Conservation (phyloP, 2,113 vertebrate genomes). For the Scatophagus argus region DNA sequence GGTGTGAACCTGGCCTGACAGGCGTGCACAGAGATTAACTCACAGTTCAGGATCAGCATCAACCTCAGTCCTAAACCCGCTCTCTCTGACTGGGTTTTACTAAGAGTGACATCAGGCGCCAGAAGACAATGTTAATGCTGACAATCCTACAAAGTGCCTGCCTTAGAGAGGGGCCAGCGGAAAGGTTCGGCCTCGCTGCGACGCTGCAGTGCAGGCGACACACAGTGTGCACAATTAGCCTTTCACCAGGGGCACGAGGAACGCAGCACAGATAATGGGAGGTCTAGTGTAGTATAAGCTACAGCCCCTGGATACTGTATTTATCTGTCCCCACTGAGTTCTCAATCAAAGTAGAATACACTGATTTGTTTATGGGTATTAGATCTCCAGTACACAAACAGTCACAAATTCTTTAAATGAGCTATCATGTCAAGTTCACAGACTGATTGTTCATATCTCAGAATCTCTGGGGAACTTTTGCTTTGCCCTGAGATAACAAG, state of each 20-base stretch:
- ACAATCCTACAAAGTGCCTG: slow-evolving; percentile 64
- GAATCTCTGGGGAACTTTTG: too few species aligned
- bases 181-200: slow-evolving; percentile 54
- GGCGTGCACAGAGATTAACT: slow-evolving; percentile 31
- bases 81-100: slow-evolving; percentile 66
- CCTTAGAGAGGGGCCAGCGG: slow-evolving; percentile 72
- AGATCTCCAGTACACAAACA: background rate
- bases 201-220: slow-evolving; percentile 9
- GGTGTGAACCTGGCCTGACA: slow-evolving; percentile 17
- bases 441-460: background rate
- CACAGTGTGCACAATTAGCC: slow-evolving; percentile 55
- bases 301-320: slow-evolving; percentile 26
- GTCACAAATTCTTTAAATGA: background rate
- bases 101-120: slow-evolving; percentile 73
- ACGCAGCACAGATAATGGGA: slow-evolving; percentile 46
- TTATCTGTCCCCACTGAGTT: background rate
- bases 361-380: background rate
- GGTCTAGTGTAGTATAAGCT: slow-evolving; percentile 19
- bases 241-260: slow-evolving; percentile 52
- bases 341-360: background rate
- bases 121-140: slow-evolving; percentile 85
- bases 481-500: background rate
- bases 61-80: slow-evolving; percentile 28
- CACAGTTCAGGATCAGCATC: slow-evolving; percentile 49
- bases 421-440: background rate